Conservation (phyloP, 2,113 vertebrate genomes). For the Salvelinus sp. region DNA sequence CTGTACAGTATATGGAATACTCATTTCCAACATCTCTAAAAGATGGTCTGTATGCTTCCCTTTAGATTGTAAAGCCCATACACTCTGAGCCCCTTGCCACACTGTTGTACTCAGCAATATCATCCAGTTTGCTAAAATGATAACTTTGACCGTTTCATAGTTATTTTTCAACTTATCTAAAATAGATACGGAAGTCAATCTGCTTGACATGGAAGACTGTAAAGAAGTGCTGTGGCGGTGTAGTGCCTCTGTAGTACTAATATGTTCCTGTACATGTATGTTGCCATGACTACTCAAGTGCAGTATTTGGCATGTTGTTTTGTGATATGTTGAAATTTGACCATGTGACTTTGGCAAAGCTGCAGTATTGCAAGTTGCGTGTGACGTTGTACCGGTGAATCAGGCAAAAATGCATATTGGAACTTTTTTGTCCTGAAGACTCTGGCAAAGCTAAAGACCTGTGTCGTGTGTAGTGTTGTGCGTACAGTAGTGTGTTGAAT, state of each 20-base stretch:
- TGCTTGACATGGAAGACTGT: not conserved
- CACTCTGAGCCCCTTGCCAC: not conserved
- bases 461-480: not conserved
- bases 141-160: too few relatives aligned
- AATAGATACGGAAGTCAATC: too few relatives aligned
- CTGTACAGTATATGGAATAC: constrained; percentile 16
- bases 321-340: not conserved
- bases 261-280: too few relatives aligned
- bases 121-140: too few relatives aligned
- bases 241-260: too few relatives aligned
- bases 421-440: not conserved
- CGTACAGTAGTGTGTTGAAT: not conserved
- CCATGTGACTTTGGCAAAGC: constrained; percentile 14
- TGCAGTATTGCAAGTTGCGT: constrained; percentile 12
- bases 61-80: constrained; percentile 25
- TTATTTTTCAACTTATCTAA: too few relatives aligned
- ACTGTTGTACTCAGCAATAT: too few relatives aligned
- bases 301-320: constrained; percentile 36
- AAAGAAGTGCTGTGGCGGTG: too few relatives aligned
- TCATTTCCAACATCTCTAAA: not conserved
- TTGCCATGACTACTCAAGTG: constrained; percentile 48
- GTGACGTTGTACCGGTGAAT: not conserved
- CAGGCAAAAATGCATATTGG: not conserved
- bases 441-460: constrained; percentile 47
- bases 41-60: not conserved